These are phyloP conservation scores for Ormyrus labotus DNA, from an alignment of 2,888 invertebrate genomes.

Conservation along the genomic window DNA sequence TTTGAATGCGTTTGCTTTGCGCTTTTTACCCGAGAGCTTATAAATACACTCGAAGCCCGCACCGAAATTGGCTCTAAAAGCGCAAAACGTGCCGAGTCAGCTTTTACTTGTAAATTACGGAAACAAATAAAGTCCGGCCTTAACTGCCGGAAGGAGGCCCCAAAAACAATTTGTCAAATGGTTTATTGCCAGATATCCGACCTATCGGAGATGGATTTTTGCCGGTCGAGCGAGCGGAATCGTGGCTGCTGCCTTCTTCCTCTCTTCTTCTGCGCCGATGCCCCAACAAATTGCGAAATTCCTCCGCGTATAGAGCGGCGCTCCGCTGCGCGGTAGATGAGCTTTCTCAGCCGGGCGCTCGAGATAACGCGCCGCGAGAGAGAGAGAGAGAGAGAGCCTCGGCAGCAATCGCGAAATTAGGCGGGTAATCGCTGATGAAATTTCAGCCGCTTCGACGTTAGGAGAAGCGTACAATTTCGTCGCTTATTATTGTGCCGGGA, in stretches of 20 bases:
- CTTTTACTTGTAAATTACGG: too few relatives aligned
- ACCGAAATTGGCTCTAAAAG: too few relatives aligned
- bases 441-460: neutral
- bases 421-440: conserved; percentile 44
- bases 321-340: conserved; percentile 34
- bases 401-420: conserved; percentile 46
- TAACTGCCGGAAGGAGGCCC: too few relatives aligned
- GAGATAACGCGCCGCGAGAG: conserved; percentile 3
- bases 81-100: too few relatives aligned
- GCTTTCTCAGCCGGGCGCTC: conserved; percentile 52
- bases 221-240: too few relatives aligned
- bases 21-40: too few relatives aligned
- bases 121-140: too few relatives aligned
- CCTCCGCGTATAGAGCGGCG: conserved; percentile 63
- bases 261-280: conserved; percentile 44
- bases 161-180: too few relatives aligned
- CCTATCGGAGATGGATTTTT: too few relatives aligned
- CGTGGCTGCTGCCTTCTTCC: neutral
- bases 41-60: too few relatives aligned
- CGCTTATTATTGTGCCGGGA: neutral
- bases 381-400: too few relatives aligned
- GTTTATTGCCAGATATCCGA: neutral
- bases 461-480: conserved; percentile 30
- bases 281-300: conserved; percentile 68
- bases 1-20: too few relatives aligned